phyloP scores from a whole-genome alignment of 2,113 vertebrate genomes.

The Phylloscopus whistleri region DNA sequence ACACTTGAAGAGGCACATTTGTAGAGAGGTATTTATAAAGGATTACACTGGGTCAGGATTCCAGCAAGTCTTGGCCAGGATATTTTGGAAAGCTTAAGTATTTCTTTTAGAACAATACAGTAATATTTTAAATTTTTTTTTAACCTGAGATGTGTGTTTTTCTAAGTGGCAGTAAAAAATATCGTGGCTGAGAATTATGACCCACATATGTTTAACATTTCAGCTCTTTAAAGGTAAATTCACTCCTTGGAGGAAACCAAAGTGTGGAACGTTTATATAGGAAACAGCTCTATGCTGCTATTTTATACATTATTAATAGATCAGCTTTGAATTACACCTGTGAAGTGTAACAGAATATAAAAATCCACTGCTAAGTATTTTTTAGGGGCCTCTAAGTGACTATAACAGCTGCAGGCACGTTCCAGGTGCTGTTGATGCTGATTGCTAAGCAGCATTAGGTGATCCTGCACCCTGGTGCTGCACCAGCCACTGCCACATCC shows the following conservation, averaged over 20 bases:
- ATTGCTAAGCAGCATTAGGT: not conserved
- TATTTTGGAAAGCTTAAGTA: not conserved
- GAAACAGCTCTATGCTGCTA: not conserved
- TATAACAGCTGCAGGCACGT: not conserved
- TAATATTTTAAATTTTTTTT: not conserved
- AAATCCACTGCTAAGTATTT: not conserved
- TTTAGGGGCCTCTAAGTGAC: not conserved
- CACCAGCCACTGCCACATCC: not conserved
- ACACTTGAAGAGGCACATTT: not conserved
- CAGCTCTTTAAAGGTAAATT: not conserved
- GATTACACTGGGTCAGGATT: not conserved
- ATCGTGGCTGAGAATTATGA: not conserved
- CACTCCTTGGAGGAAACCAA: not conserved
- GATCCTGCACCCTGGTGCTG: not conserved
- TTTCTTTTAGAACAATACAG: not conserved
- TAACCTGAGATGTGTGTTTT: not conserved
- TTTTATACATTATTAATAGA: constrained; percentile 31
- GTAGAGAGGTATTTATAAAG: not conserved
- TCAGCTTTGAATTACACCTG: not conserved
- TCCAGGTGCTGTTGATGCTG: not conserved
- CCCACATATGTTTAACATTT: not conserved
- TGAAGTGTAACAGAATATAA: not conserved
- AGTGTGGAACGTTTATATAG: not conserved
- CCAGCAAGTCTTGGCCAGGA: not conserved
- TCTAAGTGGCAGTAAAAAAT: not conserved